Base-by-base conservation (phyloP, 1,140 invertebrate species). In the Drosophila sturtevanti region DNA sequence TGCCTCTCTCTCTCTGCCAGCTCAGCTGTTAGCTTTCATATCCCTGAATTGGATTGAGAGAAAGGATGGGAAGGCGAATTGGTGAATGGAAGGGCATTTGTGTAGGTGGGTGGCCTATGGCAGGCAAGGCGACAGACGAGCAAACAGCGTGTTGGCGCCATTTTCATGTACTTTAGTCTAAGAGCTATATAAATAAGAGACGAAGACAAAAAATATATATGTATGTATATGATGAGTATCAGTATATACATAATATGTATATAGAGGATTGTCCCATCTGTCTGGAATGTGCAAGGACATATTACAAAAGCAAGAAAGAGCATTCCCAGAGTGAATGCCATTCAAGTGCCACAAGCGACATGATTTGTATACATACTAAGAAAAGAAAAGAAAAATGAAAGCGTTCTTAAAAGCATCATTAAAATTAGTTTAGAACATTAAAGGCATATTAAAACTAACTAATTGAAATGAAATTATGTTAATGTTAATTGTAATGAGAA, bases 21-120 rank as follows among this genome's bases (percentile, higher is more conserved):
- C 81, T 66, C 81, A 87, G 82, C 78, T 86, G 82, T 87, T 81
- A 68, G 81, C 61, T 44, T 63, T 70, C 12, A 75, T 67, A 76
- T 73, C 71, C 71, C 63, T 60, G 34, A 35, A 35, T 56, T 61
- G n/a, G 51, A 18, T 16, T 21, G n/a, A 18, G 11, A 34, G 21
- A 14, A 48, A 14, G n/a, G 55, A 16, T 12, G 4, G 22, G 10
- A 48, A n/a, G n/a, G 12, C 12, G 18, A 22, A 37, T 12, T 4
- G 37, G 37, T 14, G 3, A 10, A 11, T 16, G 38, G 38, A 7
- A 5, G 38, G 4, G 22, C 22, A 24, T 24, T 41, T 41, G 38
- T 41, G 38, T 24, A 24, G 52, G 21, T n/a, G 10, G 64, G 0
- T 24, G 22, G 27, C 24, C 6, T 48, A 0, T 24, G 22, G 27